Conservation (phyloP, 2,113 vertebrate genomes). For the Spermophilus dauricus region DNA sequence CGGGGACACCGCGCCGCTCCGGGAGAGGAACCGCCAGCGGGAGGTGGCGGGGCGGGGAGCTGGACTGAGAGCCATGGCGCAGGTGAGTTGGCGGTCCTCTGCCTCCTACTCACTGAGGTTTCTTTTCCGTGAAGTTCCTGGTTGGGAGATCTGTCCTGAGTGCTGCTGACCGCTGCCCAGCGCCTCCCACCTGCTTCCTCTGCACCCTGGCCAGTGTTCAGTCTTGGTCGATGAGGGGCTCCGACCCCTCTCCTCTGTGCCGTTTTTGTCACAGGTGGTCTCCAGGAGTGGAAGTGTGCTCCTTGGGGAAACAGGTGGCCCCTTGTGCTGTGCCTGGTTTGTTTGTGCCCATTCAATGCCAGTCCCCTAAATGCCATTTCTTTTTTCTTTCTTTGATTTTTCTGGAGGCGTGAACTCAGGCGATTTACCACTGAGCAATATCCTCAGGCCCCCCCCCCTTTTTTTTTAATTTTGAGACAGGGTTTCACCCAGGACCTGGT, state of each 20-base stretch:
- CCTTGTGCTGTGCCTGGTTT: neutral
- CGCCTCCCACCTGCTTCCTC: neutral
- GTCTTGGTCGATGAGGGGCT: no score
- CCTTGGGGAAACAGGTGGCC: neutral
- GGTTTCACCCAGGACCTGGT: no score
- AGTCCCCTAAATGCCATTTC: neutral
- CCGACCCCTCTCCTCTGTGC: no score
- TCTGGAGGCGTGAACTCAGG: no score
- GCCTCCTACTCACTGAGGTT: neutral
- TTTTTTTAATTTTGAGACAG: no score
- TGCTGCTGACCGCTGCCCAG: neutral
- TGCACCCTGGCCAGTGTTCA: no score
- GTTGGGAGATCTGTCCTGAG: neutral
- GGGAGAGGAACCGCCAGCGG: neutral
- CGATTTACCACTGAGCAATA: no score
- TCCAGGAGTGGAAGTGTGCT: neutral
- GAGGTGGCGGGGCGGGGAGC: neutral
- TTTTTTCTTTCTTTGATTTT: no score
- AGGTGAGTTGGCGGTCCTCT: constrained; percentile 57
- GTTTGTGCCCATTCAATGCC: neutral
- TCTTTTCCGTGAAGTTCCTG: constrained; percentile 19
- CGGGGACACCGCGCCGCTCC: neutral
- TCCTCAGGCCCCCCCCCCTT: no score
- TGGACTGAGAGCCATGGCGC: neutral
- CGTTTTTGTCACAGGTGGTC: no score